Conservation (phyloP, 2,888 invertebrate genomes). For the Oxycera nigricornis region DNA sequence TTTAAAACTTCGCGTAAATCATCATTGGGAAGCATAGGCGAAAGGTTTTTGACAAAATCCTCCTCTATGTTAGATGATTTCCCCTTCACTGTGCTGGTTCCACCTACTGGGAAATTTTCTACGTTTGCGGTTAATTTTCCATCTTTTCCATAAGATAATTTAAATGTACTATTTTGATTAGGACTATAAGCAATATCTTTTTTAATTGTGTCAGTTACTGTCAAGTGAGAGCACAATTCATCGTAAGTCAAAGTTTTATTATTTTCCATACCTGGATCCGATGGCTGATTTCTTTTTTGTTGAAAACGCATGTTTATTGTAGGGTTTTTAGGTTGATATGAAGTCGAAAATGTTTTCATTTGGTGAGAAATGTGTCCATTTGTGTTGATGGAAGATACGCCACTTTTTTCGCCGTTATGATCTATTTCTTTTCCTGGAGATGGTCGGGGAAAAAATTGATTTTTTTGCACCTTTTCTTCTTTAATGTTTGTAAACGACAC, state of each 20-base stretch:
- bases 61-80: slow-evolving; percentile 19
- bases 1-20: slow-evolving; percentile 23
- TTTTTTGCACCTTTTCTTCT: background rate
- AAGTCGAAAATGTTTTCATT: background rate
- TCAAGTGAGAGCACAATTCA: slow-evolving; percentile 38
- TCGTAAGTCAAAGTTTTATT: slow-evolving; percentile 40
- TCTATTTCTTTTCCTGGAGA: no score
- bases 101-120: background rate
- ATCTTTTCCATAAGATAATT: slow-evolving; percentile 37
- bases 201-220: slow-evolving; percentile 26
- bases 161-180: background rate
- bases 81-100: slow-evolving; percentile 3
- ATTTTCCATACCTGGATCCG: slow-evolving; percentile 45
- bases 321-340: slow-evolving; percentile 1
- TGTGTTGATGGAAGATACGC: slow-evolving; percentile 19
- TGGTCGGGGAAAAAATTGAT: background rate
- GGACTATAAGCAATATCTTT: slow-evolving; percentile 16
- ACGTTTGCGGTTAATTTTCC: background rate
- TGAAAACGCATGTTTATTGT: slow-evolving; percentile 8
- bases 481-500: background rate
- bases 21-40: slow-evolving; percentile 33
- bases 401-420: background rate
- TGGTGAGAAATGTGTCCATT: background rate
- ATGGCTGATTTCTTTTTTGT: background rate
- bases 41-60: slow-evolving; percentile 35